These are phyloP conservation scores for Acrocera orbiculus DNA, from an alignment of 2,888 invertebrate species.

Conservation along the genomic window DNA sequence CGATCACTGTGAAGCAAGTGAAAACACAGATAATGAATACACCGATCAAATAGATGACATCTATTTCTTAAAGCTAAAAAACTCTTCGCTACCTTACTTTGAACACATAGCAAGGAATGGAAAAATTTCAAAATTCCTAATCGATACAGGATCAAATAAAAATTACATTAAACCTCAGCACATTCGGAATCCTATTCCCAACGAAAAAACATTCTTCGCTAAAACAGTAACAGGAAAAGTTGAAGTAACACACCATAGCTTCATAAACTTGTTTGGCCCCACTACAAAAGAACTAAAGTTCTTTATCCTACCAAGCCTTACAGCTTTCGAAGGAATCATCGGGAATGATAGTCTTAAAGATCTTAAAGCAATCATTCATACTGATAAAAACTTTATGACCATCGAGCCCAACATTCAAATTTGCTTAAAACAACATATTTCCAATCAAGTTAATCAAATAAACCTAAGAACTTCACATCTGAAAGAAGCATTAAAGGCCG, in stretches of 20 bases:
- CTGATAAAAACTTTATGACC: conserved; percentile 6
- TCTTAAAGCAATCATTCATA: conserved; percentile 4
- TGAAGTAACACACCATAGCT: conserved; percentile 9
- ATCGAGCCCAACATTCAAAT: conserved; percentile 3
- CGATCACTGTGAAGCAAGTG: no score
- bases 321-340: conserved; percentile 7
- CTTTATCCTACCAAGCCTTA: conserved; percentile 6
- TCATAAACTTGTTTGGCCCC: conserved; percentile 5
- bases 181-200: conserved; percentile 6
- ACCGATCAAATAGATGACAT: conserved; percentile 3
- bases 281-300: conserved; percentile 6
- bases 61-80: conserved; percentile 13
- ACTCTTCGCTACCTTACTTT: conserved; percentile 13
- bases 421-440: conserved; percentile 3
- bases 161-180: conserved; percentile 11
- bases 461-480: conserved; percentile 3
- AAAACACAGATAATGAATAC: neutral
- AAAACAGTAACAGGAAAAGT: conserved; percentile 10
- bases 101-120: conserved; percentile 11
- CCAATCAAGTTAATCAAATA: conserved; percentile 3
- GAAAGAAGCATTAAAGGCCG: neutral
- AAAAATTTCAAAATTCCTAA: conserved; percentile 11
- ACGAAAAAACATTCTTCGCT: conserved; percentile 9
- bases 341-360: conserved; percentile 8
- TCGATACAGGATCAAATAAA: conserved; percentile 12